Evolutionary conservation across 2,888 invertebrate species (phyloP).

Genomic region (Colletes collaris): DNA sequence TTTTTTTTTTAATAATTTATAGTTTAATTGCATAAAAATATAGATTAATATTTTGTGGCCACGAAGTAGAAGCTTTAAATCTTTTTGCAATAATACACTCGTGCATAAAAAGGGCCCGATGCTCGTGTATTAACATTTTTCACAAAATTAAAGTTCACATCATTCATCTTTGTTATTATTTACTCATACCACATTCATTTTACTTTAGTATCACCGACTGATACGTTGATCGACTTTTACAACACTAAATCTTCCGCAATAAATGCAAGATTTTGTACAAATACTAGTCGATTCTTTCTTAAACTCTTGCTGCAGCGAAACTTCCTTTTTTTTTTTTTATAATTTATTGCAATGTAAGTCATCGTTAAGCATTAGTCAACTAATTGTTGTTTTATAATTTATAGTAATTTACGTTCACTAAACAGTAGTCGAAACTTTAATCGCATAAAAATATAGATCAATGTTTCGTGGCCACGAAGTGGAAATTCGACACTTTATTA

Average conservation of each 20-base stretch:
- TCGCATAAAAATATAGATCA: background rate
- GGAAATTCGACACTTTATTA: too few relatives aligned
- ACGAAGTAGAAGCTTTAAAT: conserved; percentile 6
- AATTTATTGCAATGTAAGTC: too few relatives aligned
- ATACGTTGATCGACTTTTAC: too few relatives aligned
- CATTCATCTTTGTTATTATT: conserved; percentile 49
- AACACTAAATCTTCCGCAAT: background rate
- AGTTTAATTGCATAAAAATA: background rate
- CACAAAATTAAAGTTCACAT: conserved; percentile 28
- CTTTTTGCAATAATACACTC: background rate
- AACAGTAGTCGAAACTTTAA: background rate
- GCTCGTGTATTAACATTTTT: conserved; percentile 23
- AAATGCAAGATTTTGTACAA: conserved; percentile 12
- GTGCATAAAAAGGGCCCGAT: conserved; percentile 20
- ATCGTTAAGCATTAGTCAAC: too few relatives aligned
- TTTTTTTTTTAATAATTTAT: background rate
- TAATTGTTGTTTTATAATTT: background rate
- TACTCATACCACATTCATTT: conserved; percentile 49
- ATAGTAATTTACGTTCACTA: background rate
- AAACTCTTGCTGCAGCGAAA: background rate
- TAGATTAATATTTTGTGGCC: background rate
- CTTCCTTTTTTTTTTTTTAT: background rate
- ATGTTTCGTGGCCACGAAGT: too few relatives aligned
- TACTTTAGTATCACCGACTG: conserved; percentile 14
- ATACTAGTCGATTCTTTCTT: background rate